Base-by-base conservation (phyloP, 2,113 vertebrate genomes). In the Sturnus vulgaris region DNA sequence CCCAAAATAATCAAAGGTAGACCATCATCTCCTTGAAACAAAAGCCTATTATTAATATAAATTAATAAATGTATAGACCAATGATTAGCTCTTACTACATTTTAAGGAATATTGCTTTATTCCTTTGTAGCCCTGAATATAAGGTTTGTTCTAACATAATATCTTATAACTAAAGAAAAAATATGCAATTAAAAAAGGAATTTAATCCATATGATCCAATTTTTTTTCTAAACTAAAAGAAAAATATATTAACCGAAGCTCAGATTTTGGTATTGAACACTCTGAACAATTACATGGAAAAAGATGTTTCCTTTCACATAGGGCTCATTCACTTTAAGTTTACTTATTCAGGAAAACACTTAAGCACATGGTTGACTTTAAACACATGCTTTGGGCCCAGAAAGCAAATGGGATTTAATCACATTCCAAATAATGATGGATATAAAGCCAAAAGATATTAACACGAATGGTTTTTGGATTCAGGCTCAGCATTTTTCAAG, bases 391-490 rank as follows among this genome's bases (percentile, higher is more conserved):
- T 81, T 86, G 61, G 69, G 61, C 46, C 61, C 57, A 82, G 49
- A 37, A 91, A 79, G 61, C 44, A 88, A 86, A 53, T 65, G 61
- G 82, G 53, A 93, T 92, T 89, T 93, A 89, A 72, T 89, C 70
- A 61, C 14, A 61, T 84, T 85, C 89, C 82, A 94, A 77, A 88
- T 94, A 94, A 93, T 71, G 35, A 86, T 10, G 60, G 60, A 56
- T 95, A 31, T 25, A 94, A 93, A 88, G 86, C 92, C 88, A 93
- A 88, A 86, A 90, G 40, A 88, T 90, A 90, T 92, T 94, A 94
- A 86, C 91, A 75, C n/a, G 3, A 88, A 75, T 59, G 76, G 24
- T 1, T 70, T 78, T 93, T 88, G 79, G 76, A 95, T 86, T 76
- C 9, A 0, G 76, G 71, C 63, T 94, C 52, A 47, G 64, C 47